phyloP scores from a whole-genome alignment of 2,113 vertebrate genomes.

The Toxotes jaculatrix region DNA sequence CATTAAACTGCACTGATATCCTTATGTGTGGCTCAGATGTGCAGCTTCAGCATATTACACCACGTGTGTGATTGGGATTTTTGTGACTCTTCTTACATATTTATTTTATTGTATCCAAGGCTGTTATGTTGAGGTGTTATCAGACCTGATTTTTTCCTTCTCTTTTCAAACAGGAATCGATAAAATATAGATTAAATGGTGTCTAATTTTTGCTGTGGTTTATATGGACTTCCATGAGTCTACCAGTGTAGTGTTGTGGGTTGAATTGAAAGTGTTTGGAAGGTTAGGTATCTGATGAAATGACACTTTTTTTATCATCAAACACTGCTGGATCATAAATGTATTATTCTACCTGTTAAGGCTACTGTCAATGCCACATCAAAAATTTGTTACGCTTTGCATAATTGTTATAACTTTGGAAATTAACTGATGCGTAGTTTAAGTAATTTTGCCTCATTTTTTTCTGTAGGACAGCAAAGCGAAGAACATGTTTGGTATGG shows the following conservation, averaged over 20 bases:
- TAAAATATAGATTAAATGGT: too few relatives aligned
- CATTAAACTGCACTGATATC: neutral
- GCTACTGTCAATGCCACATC: too few relatives aligned
- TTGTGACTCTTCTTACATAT: neutral
- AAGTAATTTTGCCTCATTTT: neutral
- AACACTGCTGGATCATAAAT: neutral
- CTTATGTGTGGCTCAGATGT: slow-evolving; percentile 2
- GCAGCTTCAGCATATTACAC: neutral
- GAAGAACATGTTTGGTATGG: slow-evolving; percentile 85
- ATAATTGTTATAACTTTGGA: neutral
- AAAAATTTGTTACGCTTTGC: neutral
- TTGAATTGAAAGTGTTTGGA: too few relatives aligned
- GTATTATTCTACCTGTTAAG: neutral
- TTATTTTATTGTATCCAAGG: neutral
- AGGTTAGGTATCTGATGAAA: neutral
- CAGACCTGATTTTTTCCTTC: neutral
- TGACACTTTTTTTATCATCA: neutral
- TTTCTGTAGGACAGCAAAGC: slow-evolving; percentile 86
- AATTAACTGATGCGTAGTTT: neutral
- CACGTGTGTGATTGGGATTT: neutral
- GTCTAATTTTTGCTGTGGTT: too few relatives aligned
- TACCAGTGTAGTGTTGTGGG: too few relatives aligned
- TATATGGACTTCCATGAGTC: too few relatives aligned
- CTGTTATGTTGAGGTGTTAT: neutral
- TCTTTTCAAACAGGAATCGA: too few relatives aligned